Evolutionary conservation across 1,140 invertebrate genomes (phyloP), one percentile per base, ranked within the genome.

Genomic region (Drosophila bipectinata): DNA sequence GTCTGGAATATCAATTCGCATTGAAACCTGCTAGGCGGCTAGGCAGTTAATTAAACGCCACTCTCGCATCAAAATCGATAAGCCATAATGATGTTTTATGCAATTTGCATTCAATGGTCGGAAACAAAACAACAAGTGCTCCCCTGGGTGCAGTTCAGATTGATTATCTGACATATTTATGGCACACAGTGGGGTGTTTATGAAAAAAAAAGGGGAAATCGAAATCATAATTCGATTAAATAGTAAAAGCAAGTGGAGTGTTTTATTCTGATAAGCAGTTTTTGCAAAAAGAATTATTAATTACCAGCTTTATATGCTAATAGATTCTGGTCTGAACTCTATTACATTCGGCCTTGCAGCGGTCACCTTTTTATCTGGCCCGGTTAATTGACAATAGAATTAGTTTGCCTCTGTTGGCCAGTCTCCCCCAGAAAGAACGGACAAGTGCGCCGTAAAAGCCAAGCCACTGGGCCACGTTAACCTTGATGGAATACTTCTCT

Each of bases 371-470:
- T 59, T 75, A 58, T 60, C 37, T 39, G 28, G 26, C 67, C 14
- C 14, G 30, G 45, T 21, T 61, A 77, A 76, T 78, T 82, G 58
- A 48, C 57, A 72, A 58, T 54, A 61, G 69, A 67, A 76, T 54
- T 39, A 21, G 53, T 54, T 62, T 54, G 41, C 54, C 28, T 49
- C 39, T 39, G 60, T 51, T 12, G 28, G 30, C 68, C 37, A 26
- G 32, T 71, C 69, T 5, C 68, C 73, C 59, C 34, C 47, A 77
- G 66, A 81, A 64, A 44, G 60, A 52, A 52, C 63, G 47, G 34
- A 80, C 71, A 63, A 66, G 77, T 80, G 81, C 32, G 63, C 41
- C 63, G 68, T 77, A 82, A 82, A 77, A 77, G 68, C 69, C 57
- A 72, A 48, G 49, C 73, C 75, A 78, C 63, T 78, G 74, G 69